Conservation (phyloP, 2,888 invertebrate genomes). For the Priocnemis perturbator region DNA sequence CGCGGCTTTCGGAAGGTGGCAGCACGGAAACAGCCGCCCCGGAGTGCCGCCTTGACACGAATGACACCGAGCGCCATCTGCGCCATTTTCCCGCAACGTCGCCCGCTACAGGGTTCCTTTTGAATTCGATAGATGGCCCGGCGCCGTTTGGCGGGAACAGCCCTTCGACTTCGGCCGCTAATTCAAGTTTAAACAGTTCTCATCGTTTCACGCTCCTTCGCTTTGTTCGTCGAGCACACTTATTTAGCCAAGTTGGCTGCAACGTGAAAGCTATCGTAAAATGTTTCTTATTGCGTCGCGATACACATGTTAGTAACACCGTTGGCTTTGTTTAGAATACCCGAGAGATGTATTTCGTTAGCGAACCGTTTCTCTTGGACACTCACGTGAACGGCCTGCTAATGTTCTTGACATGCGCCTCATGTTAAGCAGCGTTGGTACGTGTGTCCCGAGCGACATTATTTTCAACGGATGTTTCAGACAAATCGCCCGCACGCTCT, state of each 20-base stretch:
- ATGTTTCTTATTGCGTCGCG: too few relatives aligned
- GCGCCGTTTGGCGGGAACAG: constrained; percentile 43
- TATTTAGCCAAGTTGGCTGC: too few relatives aligned
- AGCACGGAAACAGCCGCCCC: constrained; percentile 51
- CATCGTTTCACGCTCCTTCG: too few relatives aligned
- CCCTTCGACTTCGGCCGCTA: constrained; percentile 20
- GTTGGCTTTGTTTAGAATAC: too few relatives aligned
- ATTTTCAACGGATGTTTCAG: constrained; percentile 38
- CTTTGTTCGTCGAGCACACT: too few relatives aligned
- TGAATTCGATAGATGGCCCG: constrained; percentile 64
- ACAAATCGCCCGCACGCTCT: constrained; percentile 40
- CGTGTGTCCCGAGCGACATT: constrained; percentile 13
- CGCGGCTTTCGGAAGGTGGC: constrained; percentile 57
- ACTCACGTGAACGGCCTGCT: too few relatives aligned
- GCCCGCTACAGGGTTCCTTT: constrained; percentile 57
- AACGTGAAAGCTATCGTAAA: too few relatives aligned
- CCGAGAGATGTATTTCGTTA: too few relatives aligned
- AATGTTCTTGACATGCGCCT: too few relatives aligned
- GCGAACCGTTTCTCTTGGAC: too few relatives aligned
- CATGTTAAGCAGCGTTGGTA: too few relatives aligned
- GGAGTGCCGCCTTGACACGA: constrained; percentile 36
- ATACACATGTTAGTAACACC: too few relatives aligned
- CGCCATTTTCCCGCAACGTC: constrained; percentile 54
- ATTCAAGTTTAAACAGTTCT: background rate
- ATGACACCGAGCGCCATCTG: constrained; percentile 67